phyloP scores from a whole-genome alignment of 2,888 invertebrate genomes.

The Drosophila multiciliata region DNA sequence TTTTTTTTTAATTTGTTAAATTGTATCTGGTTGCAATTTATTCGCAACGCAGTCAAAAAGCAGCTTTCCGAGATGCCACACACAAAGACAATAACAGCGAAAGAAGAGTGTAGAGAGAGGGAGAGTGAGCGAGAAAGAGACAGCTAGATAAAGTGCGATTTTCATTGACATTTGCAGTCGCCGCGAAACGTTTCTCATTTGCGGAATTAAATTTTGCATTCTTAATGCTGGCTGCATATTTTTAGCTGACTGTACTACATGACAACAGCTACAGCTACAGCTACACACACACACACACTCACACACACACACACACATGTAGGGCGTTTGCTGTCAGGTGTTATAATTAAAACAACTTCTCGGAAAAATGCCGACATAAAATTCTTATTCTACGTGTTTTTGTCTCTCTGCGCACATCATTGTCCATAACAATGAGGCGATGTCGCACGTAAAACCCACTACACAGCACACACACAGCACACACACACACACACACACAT shows the following conservation, averaged over 20 bases:
- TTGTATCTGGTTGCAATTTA: conserved; percentile 62
- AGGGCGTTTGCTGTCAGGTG: conserved; percentile 36
- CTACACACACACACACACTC: background rate
- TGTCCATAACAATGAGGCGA: conserved; percentile 66
- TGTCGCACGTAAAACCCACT: conserved; percentile 3
- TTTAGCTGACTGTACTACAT: conserved; percentile 50
- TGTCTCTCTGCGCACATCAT: conserved; percentile 60
- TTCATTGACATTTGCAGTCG: conserved; percentile 21
- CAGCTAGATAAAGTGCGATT: conserved; percentile 27
- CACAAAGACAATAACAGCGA: conserved; percentile 20
- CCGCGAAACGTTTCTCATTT: conserved; percentile 57
- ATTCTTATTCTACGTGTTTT: conserved; percentile 43
- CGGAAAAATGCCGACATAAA: conserved; percentile 50
- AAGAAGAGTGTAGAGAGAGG: background rate
- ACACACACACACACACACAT: background rate
- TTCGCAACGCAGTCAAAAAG: conserved; percentile 19
- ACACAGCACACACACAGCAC: conserved; percentile 15
- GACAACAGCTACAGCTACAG: background rate
- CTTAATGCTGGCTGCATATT: conserved; percentile 38
- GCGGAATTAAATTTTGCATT: conserved; percentile 76
- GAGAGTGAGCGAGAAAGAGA: background rate
- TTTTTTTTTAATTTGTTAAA: conserved; percentile 73
- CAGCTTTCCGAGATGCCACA: conserved; percentile 1
- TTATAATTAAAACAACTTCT: conserved; percentile 68
- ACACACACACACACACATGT: conserved; percentile 6